phyloP scores from a whole-genome alignment of 2,888 invertebrate genomes.

The Rhingia rostrata region DNA sequence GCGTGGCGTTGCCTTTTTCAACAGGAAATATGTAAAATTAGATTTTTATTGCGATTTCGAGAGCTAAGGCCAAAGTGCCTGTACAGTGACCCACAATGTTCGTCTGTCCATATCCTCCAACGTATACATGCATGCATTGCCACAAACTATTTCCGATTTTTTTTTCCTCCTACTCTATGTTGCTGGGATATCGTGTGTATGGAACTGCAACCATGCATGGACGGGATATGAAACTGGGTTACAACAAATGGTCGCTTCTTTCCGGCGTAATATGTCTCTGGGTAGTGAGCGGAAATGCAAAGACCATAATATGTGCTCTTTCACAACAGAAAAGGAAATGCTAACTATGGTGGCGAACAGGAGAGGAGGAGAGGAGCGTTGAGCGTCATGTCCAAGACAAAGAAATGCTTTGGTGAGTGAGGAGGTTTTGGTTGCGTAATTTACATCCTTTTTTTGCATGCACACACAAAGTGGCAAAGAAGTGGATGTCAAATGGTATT shows the following conservation, averaged over 20 bases:
- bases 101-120: constrained; percentile 23
- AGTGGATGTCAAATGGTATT: constrained; percentile 49
- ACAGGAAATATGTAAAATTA: constrained; percentile 71
- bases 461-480: constrained; percentile 25
- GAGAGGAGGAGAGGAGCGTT: neutral
- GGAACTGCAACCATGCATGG: constrained; percentile 54
- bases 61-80: constrained; percentile 24
- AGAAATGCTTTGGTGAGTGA: constrained; percentile 44
- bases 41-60: constrained; percentile 70
- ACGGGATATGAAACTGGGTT: constrained; percentile 69
- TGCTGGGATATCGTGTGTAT: neutral
- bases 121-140: constrained; percentile 8
- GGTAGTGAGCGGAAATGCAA: constrained; percentile 66
- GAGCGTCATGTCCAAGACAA: neutral
- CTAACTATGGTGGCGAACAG: constrained; percentile 20
- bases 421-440: constrained; percentile 67
- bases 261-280: constrained; percentile 72
- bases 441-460: constrained; percentile 48
- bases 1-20: constrained; percentile 16
- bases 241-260: constrained; percentile 72
- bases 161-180: neutral
- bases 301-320: constrained; percentile 66
- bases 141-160: constrained; percentile 65
- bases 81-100: constrained; percentile 45
- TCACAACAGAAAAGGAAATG: constrained; percentile 63